A percentile compares a stretch with the other conserved stretches of the same genome.
Conservation (phyloP, 2,113 vertebrate species). For the Prochilodus magdalenae region DNA sequence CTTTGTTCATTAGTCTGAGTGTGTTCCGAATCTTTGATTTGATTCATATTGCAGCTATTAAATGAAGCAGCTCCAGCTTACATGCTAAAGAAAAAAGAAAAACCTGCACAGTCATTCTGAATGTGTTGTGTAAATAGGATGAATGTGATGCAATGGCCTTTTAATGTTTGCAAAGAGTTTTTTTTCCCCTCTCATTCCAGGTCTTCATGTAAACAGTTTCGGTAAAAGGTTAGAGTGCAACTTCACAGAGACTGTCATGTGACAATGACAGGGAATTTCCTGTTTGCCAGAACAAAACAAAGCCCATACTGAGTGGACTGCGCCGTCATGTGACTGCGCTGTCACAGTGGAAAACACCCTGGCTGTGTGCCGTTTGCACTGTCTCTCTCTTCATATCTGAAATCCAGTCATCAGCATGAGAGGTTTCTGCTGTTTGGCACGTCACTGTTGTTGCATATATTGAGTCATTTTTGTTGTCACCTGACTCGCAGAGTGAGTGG, state of each 20-base stretch:
- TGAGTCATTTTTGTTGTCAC: slow-evolving; percentile 15
- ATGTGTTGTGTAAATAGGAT: slow-evolving; percentile 14
- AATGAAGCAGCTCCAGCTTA: background rate
- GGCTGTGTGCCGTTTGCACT: slow-evolving; percentile 13
- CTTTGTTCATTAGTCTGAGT: background rate
- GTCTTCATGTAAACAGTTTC: slow-evolving; percentile 45
- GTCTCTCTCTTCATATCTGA: slow-evolving; percentile 2
- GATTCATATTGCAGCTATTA: background rate
- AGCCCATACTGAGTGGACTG: background rate
- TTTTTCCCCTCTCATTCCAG: slow-evolving; percentile 2
- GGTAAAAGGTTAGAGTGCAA: slow-evolving; percentile 38
- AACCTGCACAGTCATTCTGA: slow-evolving; percentile 9
- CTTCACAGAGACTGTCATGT: slow-evolving; percentile 52
- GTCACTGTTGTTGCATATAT: background rate
- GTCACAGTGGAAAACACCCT: slow-evolving; percentile 39
- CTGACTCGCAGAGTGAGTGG: background rate
- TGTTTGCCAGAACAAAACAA: slow-evolving; percentile 40
- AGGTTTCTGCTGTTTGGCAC: slow-evolving; percentile 30
- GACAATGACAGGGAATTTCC: slow-evolving; percentile 64
- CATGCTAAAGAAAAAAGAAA: background rate
- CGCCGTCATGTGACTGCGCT: slow-evolving; percentile 54
- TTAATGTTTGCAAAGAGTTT: slow-evolving; percentile 17
- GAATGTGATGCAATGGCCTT: slow-evolving; percentile 9
- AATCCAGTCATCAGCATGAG: slow-evolving; percentile 36
- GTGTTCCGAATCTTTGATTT: background rate